A percentile compares a stretch with the other conserved stretches of the same genome.
Evolutionary conservation across 1,140 invertebrate genomes (phyloP).

Genomic region (Lineus longissimus): DNA sequence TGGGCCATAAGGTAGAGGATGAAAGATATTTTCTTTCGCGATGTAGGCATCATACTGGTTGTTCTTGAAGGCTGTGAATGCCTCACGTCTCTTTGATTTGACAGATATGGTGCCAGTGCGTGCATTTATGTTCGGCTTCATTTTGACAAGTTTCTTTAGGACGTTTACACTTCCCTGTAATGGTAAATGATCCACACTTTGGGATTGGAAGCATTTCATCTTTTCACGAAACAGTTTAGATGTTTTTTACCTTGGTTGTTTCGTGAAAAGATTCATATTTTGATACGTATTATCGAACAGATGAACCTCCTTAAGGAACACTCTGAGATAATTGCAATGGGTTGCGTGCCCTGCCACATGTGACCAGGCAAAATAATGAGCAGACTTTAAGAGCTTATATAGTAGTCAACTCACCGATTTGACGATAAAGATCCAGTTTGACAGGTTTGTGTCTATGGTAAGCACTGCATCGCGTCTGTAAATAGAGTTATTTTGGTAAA

Average conservation of each 20-base stretch:
- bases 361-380: too few relatives aligned
- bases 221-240: too few relatives aligned
- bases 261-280: too few relatives aligned
- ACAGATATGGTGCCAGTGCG: conserved; percentile 13
- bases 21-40: neutral
- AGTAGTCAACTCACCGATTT: conserved; percentile 23
- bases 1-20: neutral
- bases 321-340: too few relatives aligned
- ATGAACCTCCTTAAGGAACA: too few relatives aligned
- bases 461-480: conserved; percentile 20
- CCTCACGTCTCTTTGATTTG: neutral
- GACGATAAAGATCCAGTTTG: conserved; percentile 20
- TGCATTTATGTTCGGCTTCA: conserved; percentile 22
- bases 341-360: too few relatives aligned
- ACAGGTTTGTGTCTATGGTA: conserved; percentile 21
- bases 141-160: conserved; percentile 33
- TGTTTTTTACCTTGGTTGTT: too few relatives aligned
- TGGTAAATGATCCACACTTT: neutral
- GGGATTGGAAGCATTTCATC: neutral
- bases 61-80: conserved; percentile 2
- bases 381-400: too few relatives aligned
- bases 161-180: conserved; percentile 34
- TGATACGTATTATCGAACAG: too few relatives aligned
- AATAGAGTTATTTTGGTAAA: too few relatives aligned
- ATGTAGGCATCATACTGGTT: neutral